These are phyloP conservation scores for Graptemys geographica DNA, from an alignment of 2,797 vertebrate species.

Conservation along the genomic window DNA sequence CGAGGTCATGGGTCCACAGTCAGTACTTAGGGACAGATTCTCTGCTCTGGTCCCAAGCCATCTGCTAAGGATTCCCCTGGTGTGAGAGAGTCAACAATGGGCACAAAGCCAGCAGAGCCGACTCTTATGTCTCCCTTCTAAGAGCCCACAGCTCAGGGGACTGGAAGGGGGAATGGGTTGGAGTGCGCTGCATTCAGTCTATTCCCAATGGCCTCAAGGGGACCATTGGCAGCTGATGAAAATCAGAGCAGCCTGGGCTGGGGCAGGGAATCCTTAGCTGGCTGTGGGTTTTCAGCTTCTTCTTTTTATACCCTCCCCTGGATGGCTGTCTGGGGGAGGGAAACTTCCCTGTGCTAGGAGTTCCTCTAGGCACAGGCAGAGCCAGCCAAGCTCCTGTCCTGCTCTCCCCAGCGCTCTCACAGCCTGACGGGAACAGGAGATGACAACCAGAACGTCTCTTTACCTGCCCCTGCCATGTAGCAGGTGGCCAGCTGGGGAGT, in stretches of 20 bases:
- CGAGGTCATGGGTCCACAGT: neutral
- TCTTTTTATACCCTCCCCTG: neutral
- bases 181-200: neutral
- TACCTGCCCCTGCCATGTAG: neutral
- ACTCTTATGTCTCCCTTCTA: neutral
- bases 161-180: fast-evolving
- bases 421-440: neutral
- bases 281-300: neutral
- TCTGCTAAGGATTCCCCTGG: neutral
- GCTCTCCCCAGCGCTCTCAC: neutral
- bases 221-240: neutral
- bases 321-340: neutral
- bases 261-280: neutral
- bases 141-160: neutral
- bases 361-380: neutral
- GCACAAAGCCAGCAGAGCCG: neutral
- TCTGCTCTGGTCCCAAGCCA: neutral
- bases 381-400: neutral
- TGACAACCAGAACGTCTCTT: neutral
- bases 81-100: neutral
- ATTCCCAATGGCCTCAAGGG: neutral
- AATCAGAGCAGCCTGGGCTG: neutral
- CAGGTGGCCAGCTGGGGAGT: neutral
- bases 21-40: neutral
- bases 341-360: neutral